Evolutionary conservation across 37 sponge, comb jelly and placozoan species (phyloP).

Genomic region (Mnemiopsis leidyi): DNA sequence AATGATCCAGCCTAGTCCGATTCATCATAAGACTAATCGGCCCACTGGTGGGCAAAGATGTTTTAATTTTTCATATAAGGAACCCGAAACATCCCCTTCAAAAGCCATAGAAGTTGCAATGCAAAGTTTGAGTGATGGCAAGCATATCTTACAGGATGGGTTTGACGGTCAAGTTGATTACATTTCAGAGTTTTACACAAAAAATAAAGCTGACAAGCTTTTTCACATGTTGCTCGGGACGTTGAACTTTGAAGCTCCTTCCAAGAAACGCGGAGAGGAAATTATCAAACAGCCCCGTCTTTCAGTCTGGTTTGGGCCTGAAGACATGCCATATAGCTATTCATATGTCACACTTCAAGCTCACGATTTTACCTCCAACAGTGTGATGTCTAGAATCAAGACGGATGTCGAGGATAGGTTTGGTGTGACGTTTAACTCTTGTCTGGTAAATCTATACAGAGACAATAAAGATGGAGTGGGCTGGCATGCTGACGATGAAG

Average conservation of each 20-base stretch:
- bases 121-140: neutral
- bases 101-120: neutral
- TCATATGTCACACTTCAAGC: constrained; percentile 8
- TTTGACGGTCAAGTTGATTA: neutral
- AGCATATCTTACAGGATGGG: neutral
- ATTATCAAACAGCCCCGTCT: neutral
- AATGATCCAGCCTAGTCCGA: neutral
- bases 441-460: constrained; percentile 54
- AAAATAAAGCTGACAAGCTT: constrained; percentile 1
- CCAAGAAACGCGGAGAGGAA: neutral
- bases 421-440: neutral
- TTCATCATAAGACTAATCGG: neutral
- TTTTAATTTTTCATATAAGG: constrained; percentile 55
- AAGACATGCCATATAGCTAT: constrained; percentile 4
- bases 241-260: neutral
- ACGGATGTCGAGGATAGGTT: neutral
- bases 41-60: constrained; percentile 20
- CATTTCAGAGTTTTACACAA: neutral
- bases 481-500: constrained; percentile 55
- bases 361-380: neutral
- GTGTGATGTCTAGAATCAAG: constrained; percentile 15
- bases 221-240: neutral
- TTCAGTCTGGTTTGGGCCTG: constrained; percentile 38
- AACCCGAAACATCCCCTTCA: neutral
- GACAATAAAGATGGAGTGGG: neutral